These are phyloP conservation scores for Furcula furcula DNA, from an alignment of 2,888 invertebrate species.

Conservation along the genomic window DNA sequence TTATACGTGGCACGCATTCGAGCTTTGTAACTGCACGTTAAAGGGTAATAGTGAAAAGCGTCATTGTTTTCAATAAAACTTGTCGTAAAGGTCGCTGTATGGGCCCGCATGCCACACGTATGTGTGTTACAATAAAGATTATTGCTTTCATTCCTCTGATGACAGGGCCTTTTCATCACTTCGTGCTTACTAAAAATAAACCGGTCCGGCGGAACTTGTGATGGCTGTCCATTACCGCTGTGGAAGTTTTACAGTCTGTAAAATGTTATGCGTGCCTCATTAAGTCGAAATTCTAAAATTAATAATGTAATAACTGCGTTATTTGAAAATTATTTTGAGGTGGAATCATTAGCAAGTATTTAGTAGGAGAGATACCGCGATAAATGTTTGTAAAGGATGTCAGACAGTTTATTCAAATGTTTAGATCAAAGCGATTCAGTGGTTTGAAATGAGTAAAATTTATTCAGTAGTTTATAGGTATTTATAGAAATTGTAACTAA, in stretches of 20 bases:
- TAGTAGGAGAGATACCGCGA: no score
- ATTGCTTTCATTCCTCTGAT: constrained; percentile 30
- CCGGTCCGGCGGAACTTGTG: constrained; percentile 8
- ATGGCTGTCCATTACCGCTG: constrained; percentile 15
- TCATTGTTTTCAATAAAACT: constrained; percentile 36
- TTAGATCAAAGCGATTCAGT: no score
- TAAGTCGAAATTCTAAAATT: no score
- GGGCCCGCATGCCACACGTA: constrained; percentile 47
- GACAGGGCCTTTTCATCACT: constrained; percentile 14
- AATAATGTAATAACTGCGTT: no score
- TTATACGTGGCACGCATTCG: constrained; percentile 19
- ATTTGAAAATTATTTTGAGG: no score
- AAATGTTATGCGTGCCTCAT: no score
- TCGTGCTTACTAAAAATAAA: constrained; percentile 2
- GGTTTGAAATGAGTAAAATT: no score
- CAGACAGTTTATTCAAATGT: no score
- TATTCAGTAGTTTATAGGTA: no score
- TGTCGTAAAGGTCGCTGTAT: constrained; percentile 36
- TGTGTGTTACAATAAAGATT: constrained; percentile 35
- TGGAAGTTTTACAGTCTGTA: not conserved
- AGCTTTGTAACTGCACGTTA: constrained; percentile 10
- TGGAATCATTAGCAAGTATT: no score
- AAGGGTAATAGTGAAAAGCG: constrained; percentile 16
- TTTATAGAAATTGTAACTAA: no score
- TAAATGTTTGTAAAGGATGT: no score